Percentiles rank a stretch among this genome's conserved stretches.
These are phyloP conservation scores for Pomatostomus ruficeps DNA, from an alignment of 2,113 vertebrate species.

Conservation along the genomic window DNA sequence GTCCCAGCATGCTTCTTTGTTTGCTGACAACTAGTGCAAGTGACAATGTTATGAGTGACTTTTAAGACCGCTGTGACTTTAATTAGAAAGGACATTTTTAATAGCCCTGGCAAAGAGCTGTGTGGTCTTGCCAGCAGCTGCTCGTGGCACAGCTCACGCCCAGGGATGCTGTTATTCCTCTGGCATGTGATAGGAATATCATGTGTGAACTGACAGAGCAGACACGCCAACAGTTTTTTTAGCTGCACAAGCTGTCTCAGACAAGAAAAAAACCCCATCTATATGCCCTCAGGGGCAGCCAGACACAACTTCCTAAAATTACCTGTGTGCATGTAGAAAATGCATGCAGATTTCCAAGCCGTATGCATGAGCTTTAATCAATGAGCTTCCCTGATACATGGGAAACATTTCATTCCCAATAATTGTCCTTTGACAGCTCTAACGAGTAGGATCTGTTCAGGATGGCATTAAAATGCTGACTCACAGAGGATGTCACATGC, in stretches of 20 bases:
- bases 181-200: neutral
- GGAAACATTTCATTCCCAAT: constrained; percentile 9
- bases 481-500: constrained; percentile 24
- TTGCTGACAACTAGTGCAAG: neutral
- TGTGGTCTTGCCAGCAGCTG: neutral
- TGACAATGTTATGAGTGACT: neutral
- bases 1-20: neutral
- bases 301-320: neutral
- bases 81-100: constrained; percentile 17
- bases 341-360: neutral
- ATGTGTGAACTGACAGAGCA: constrained; percentile 5
- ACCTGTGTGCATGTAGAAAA: neutral
- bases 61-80: neutral
- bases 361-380: neutral
- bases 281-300: neutral
- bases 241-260: neutral
- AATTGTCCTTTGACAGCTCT: constrained; percentile 20
- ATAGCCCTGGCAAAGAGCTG: neutral
- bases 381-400: neutral
- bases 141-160: neutral
- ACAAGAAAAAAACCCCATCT: neutral
- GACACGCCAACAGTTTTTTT: neutral
- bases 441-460: neutral
- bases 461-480: constrained; percentile 56
- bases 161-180: neutral